Evolutionary conservation across 2,797 vertebrate species (phyloP).

Genomic region (Stomatorhinus walkeri): DNA sequence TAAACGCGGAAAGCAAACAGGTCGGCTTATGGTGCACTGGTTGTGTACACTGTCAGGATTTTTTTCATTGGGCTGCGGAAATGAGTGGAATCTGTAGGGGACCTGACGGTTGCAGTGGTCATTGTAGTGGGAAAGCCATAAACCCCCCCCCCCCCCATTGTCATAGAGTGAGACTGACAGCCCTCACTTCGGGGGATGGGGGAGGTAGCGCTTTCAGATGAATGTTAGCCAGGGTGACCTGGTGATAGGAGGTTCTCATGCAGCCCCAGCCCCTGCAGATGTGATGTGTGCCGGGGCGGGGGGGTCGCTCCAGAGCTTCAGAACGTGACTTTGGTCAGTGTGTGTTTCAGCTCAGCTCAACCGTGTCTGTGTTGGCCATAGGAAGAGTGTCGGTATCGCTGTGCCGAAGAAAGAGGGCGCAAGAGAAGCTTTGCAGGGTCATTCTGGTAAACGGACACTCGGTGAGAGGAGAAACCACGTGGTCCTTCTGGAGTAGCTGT

Average conservation of each 20-base stretch:
- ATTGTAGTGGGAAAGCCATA: background rate
- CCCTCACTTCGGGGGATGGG: background rate
- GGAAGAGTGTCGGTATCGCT: background rate
- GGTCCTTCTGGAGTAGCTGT: background rate
- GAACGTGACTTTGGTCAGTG: background rate
- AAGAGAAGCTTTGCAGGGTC: background rate
- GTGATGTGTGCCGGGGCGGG: background rate
- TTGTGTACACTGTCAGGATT: constrained; percentile 20
- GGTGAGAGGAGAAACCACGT: background rate
- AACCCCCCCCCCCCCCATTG: background rate
- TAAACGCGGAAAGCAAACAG: constrained; percentile 34
- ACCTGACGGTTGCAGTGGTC: constrained; percentile 28
- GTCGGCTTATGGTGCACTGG: constrained; percentile 24
- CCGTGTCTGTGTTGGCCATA: background rate
- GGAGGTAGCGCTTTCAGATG: background rate
- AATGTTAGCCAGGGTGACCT: background rate
- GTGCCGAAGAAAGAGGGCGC: background rate
- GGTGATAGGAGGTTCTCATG: background rate
- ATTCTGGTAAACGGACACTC: background rate
- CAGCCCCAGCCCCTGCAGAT: background rate
- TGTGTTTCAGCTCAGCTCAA: background rate
- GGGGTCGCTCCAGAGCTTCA: background rate
- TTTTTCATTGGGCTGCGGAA: constrained; percentile 33
- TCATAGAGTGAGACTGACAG: no score
- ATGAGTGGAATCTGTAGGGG: constrained; percentile 29